phyloP scores from a whole-genome alignment of 2,113 vertebrate genomes.

The Tamias sibiricus region DNA sequence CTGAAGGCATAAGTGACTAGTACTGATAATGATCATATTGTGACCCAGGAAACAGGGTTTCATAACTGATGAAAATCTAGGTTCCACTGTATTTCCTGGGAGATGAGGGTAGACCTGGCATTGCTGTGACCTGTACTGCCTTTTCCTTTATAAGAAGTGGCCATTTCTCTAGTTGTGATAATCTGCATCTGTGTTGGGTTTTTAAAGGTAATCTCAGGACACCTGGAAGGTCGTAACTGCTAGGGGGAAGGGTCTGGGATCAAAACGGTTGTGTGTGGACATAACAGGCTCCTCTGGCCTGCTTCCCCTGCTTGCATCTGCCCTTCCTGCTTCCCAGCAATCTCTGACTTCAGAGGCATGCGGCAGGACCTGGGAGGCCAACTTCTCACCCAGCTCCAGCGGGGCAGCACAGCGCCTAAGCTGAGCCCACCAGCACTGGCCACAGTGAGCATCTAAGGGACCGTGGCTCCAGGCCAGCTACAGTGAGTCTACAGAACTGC shows the following conservation, averaged over 20 bases:
- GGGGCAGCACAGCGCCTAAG: neutral
- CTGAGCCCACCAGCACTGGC: neutral
- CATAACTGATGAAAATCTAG: neutral
- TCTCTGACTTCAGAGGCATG: neutral
- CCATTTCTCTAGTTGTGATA: neutral
- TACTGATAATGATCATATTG: neutral
- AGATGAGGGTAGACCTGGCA: neutral
- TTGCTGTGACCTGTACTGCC: neutral
- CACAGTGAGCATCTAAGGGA: neutral
- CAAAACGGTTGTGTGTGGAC: neutral
- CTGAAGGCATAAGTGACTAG: neutral
- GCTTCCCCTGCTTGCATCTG: neutral
- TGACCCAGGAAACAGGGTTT: neutral
- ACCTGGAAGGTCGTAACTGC: neutral
- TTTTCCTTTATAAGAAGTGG: neutral
- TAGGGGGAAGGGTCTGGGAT: neutral
- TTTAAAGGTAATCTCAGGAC: neutral
- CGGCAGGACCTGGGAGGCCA: neutral
- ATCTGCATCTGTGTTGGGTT: neutral
- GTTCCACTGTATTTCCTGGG: neutral
- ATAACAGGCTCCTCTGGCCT: neutral
- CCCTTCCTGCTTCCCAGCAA: neutral
- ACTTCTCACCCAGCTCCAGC: neutral
- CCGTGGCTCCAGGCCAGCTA: neutral
- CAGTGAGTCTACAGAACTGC: neutral